A percentile compares a stretch with the other conserved stretches of the same genome.
These are phyloP conservation scores for Pseudomyrmex gracilis DNA, from an alignment of 1,140 invertebrate genomes.

Conservation along the genomic window DNA sequence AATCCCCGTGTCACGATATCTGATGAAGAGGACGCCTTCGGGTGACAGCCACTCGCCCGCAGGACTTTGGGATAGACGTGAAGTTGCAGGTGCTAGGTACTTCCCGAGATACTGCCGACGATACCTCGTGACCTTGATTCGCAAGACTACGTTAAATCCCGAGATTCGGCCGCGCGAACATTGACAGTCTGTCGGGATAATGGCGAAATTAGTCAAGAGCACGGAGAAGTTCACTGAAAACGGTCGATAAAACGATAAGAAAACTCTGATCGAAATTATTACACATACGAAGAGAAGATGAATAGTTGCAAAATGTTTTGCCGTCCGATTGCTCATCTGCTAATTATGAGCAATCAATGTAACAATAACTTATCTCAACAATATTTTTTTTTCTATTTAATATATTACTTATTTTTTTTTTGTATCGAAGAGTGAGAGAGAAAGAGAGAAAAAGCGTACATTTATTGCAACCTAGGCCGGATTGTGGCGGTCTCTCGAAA, in stretches of 20 bases:
- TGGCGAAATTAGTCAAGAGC: slow-evolving; percentile 29
- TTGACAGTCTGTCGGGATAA: slow-evolving; percentile 29
- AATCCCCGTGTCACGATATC: slow-evolving; percentile 79
- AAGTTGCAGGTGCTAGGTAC: slow-evolving; percentile 63
- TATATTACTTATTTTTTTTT: too few species aligned
- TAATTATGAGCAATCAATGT: neutral
- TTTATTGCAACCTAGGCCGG: neutral
- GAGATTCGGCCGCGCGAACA: neutral
- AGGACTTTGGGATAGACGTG: slow-evolving; percentile 60
- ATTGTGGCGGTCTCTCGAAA: slow-evolving; percentile 42
- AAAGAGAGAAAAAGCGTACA: too few species aligned
- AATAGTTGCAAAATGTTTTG: neutral
- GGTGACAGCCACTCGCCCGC: slow-evolving; percentile 78
- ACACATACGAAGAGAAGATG: neutral
- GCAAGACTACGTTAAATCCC: slow-evolving; percentile 10
- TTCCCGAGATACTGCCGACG: slow-evolving; percentile 49
- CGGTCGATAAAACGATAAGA: neutral
- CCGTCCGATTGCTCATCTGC: neutral
- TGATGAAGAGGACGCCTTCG: slow-evolving; percentile 80
- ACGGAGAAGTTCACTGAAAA: neutral
- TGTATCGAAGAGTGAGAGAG: too few species aligned
- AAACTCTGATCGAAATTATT: slow-evolving; percentile 2
- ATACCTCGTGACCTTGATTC: slow-evolving; percentile 67
- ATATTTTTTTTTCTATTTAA: too few species aligned
- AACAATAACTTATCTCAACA: too few species aligned